Base-by-base conservation (phyloP, 1,140 invertebrate species). In the Hylaeus anthracinus region DNA sequence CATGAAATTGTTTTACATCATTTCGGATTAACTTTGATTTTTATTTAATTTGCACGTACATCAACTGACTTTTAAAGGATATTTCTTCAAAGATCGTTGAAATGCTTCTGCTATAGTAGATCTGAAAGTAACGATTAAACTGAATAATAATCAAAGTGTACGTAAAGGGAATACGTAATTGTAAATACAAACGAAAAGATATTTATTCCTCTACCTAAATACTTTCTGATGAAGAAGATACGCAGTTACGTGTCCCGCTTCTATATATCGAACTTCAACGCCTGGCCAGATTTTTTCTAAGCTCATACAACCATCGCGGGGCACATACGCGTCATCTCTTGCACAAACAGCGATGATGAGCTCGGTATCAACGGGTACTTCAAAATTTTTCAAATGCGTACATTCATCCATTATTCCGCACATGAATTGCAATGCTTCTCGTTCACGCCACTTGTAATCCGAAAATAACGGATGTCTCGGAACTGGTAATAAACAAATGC, bases 341-440 rank as follows among this genome's bases (percentile, higher is more conserved):
- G 98, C 98, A 87, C 97, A 97, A 5, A 98, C 96, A 14, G 97
- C 95, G 86, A 97, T 98, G 81, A 98, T 97, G 26, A 98, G 92
- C 12, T 96, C 96, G 3, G 97, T 97, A 90, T 99, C 98, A 41
- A 96, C 95, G 0, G 97, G 97, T 5, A 96, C 93, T 14, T 97
- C 96, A 90, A 98, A 99, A 92, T 99, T 99, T 77, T 96, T 97
- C 2, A 99, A 93, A 93, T 99, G 98, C 3, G 99, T 99, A 91
- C 98, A 99, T 93, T 99, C 98, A 90, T 99, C 98, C 99, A 99
- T 99, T 81, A 99, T 96, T 0, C 98, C 98, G 43, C 97, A 94
- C 99, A 99, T 99, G 90, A 99, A 99, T 92, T 98, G 96, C 10
- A 98, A 85, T 1, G 97, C 97, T 90, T 98, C 97, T 82, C 95